A percentile compares a stretch with the other conserved stretches of the same genome.
These are phyloP conservation scores for Drosophila lutescens DNA, from an alignment of 2,888 invertebrate species.

Conservation along the genomic window DNA sequence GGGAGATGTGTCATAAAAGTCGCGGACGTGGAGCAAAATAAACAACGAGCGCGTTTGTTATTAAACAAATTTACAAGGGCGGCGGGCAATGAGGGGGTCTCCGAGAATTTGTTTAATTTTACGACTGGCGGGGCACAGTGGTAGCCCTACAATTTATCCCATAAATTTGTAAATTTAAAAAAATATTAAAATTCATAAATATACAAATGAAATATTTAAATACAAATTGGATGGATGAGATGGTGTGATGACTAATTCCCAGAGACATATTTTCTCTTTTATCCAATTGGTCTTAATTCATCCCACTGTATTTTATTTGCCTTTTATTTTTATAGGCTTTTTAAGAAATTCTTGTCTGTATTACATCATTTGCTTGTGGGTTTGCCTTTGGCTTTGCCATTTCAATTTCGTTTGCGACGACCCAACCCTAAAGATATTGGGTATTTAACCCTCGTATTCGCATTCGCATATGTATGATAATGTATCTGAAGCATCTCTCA, in stretches of 20 bases:
- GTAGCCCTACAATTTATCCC: neutral
- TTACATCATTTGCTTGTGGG: slow-evolving; percentile 49
- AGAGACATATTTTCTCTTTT: neutral
- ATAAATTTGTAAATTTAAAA: neutral
- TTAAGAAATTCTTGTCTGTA: slow-evolving; percentile 51
- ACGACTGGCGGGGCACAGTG: slow-evolving; percentile 23
- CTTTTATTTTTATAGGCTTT: slow-evolving; percentile 39
- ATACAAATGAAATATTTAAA: neutral
- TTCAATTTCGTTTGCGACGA: slow-evolving; percentile 51
- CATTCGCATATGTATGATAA: neutral
- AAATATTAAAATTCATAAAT: too few species aligned
- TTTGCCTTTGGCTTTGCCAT: neutral
- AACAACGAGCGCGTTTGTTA: slow-evolving; percentile 35
- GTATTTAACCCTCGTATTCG: slow-evolving; percentile 17
- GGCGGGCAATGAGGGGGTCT: neutral
- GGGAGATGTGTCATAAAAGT: slow-evolving; percentile 35
- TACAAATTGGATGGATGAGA: neutral
- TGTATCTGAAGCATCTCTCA: slow-evolving; percentile 30
- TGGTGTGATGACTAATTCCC: slow-evolving; percentile 8
- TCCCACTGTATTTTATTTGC: slow-evolving; percentile 29
- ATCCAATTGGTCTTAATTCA: slow-evolving; percentile 15
- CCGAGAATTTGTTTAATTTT: slow-evolving; percentile 39
- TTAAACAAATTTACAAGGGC: slow-evolving; percentile 38
- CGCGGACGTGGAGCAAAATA: slow-evolving; percentile 15
- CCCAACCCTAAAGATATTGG: slow-evolving; percentile 7